Evolutionary conservation across 64 coral and sea anemone species (phyloP), one percentile per base, ranked within the genome.

Genomic region (Acropora yongei): DNA sequence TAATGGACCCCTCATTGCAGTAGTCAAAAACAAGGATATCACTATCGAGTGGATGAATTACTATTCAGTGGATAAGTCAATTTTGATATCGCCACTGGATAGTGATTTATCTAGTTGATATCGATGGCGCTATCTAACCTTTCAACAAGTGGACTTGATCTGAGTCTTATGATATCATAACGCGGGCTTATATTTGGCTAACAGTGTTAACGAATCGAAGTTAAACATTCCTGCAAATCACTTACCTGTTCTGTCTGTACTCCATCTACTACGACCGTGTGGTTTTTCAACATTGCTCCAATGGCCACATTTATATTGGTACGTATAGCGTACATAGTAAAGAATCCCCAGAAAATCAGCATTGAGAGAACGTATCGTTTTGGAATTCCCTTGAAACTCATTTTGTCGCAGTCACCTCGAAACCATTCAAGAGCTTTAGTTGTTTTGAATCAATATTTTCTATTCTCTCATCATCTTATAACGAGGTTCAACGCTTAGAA

Each of bases 241-340:
- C 73, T 79, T 80, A 95, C 93, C 90, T 79, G 76, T 9, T 83
- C 49, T 17, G 77, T 72, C 12, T 79, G 60, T 19, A 82, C 45
- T 75, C 92, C 95, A 39, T 91, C 45, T 12, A 84, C 47, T 8
- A 94, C 41, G 14, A 97, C 88, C 3, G 92, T 94, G 51, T 97
- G 95, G 5, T 93, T 93, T 73, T 94, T 91, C 0, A 89, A 83
- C 95, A 97, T 97, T n/a, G 95, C 89, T 30, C 85, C 95, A 6
- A 97, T 94, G 44, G 89, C 95, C 40, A 97, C 95, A 60, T 97
- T 97, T 46, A 97, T 78, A 46, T 97, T 97, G 0, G 93, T 86
- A 20, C 92, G 88, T 51, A 97, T 57, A 1, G 86, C 95, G 47
- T 94, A 97, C 95, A 97, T 94, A 2, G 83, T 97, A 68, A 91